Conservation (phyloP, 30 jellyfish, hydroid and myxozoan species). For the Clytia hemisphaerica region DNA sequence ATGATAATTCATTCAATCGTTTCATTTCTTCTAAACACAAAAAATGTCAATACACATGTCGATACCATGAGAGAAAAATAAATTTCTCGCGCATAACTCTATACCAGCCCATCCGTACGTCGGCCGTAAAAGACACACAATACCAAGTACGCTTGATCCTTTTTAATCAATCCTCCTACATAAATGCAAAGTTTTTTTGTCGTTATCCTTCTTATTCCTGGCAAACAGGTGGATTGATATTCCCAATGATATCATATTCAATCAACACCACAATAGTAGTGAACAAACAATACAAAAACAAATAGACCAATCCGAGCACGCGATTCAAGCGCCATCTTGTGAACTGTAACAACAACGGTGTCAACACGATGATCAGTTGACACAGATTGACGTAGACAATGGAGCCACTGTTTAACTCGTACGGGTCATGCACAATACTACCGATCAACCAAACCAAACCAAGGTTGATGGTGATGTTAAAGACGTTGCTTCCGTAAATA, state of each 20-base stretch:
- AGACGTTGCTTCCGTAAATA: slow-evolving; percentile 23
- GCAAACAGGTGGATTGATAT: slow-evolving; percentile 8
- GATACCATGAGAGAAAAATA: too few species aligned
- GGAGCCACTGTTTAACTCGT: slow-evolving; percentile 10
- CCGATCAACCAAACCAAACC: slow-evolving; percentile 26
- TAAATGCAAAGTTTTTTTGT: too few species aligned
- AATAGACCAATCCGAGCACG: slow-evolving; percentile 8
- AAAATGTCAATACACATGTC: too few species aligned
- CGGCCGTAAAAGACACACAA: too few species aligned
- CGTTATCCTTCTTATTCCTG: too few species aligned
- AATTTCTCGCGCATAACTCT: too few species aligned
- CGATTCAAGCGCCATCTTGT: slow-evolving; percentile 19
- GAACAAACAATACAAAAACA: slow-evolving; percentile 4
- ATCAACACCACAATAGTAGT: slow-evolving; percentile 6
- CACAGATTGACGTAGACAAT: slow-evolving; percentile 2
- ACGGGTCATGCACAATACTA: slow-evolving; percentile 24
- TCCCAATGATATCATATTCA: slow-evolving; percentile 13
- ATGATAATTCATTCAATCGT: too few species aligned
- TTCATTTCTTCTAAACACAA: too few species aligned
- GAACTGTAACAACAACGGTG: slow-evolving; percentile 27
- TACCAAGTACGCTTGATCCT: too few species aligned
- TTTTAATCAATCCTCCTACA: too few species aligned
- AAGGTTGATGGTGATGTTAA: slow-evolving; percentile 7
- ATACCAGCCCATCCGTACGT: too few species aligned
- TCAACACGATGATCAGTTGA: slow-evolving; percentile 15